Conservation (phyloP, 1,140 invertebrate genomes). For the Eriocheir sinensis region DNA sequence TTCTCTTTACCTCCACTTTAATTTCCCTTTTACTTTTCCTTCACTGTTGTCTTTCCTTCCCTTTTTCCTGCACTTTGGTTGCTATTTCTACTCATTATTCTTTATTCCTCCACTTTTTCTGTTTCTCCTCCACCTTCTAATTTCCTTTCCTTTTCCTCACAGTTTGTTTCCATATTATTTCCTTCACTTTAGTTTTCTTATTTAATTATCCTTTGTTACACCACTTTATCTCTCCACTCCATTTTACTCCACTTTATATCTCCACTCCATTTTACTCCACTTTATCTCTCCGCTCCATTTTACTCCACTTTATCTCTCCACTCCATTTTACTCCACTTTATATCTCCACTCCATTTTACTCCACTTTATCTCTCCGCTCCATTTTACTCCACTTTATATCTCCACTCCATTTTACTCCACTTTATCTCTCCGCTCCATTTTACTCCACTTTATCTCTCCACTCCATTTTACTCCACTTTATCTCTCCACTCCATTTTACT, state of each 20-base stretch:
- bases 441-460: background rate
- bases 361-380: background rate
- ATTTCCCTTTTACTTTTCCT: too few species aligned
- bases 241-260: too few species aligned
- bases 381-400: background rate
- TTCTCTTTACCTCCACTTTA: too few species aligned
- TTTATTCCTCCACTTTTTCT: too few species aligned
- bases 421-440: background rate
- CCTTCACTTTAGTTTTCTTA: background rate
- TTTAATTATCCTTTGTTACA: background rate
- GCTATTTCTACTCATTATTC: too few species aligned
- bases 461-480: background rate
- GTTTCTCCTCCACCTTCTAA: too few species aligned
- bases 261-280: background rate
- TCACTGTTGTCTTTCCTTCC: too few species aligned
- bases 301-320: background rate
- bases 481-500: background rate
- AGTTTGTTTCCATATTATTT: background rate
- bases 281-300: background rate
- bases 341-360: background rate
- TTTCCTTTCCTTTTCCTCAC: background rate
- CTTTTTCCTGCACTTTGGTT: too few species aligned
- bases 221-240: background rate
- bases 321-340: background rate
- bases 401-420: background rate